These are phyloP conservation scores for Chalcis sispes DNA, from an alignment of 2,888 invertebrate species.

Conservation along the genomic window DNA sequence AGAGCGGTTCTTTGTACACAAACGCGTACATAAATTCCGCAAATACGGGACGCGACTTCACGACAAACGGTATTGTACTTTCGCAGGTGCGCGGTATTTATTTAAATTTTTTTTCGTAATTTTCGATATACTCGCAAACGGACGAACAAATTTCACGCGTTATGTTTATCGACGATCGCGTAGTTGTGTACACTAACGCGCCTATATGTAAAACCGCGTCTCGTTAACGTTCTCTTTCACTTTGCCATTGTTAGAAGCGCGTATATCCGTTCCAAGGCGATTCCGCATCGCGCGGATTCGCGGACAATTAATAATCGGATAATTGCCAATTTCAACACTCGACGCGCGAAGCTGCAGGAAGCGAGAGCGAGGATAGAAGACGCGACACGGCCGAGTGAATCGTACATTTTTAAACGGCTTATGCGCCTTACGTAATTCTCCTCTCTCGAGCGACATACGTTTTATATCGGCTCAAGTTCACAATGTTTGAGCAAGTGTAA, in stretches of 20 bases:
- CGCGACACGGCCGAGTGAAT: background rate
- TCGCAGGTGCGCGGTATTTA: constrained; percentile 26
- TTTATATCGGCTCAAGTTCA: too few relatives aligned
- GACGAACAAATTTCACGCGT: constrained; percentile 57
- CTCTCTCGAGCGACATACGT: constrained; percentile 14
- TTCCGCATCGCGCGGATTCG: constrained; percentile 44
- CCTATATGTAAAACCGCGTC: constrained; percentile 61
- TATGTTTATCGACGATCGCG: background rate
- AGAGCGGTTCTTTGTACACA: background rate
- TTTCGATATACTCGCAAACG: background rate
- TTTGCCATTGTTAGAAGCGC: constrained; percentile 69
- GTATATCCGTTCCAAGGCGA: constrained; percentile 71
- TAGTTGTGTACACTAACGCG: too few relatives aligned
- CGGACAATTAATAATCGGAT: constrained; percentile 66
- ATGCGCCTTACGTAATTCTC: constrained; percentile 6
- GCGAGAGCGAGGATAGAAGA: background rate
- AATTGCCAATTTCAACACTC: constrained; percentile 50
- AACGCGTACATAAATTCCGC: background rate
- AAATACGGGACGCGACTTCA: too few relatives aligned
- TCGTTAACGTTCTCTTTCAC: constrained; percentile 67
- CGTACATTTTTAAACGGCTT: background rate
- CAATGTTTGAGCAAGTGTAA: too few relatives aligned
- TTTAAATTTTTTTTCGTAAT: constrained; percentile 44
- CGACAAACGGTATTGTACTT: too few relatives aligned
- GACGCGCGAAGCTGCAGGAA: constrained; percentile 3